Evolutionary conservation across 1,140 invertebrate species (phyloP), one percentile per base, ranked within the genome.

Genomic region (Olivierus martensii): DNA sequence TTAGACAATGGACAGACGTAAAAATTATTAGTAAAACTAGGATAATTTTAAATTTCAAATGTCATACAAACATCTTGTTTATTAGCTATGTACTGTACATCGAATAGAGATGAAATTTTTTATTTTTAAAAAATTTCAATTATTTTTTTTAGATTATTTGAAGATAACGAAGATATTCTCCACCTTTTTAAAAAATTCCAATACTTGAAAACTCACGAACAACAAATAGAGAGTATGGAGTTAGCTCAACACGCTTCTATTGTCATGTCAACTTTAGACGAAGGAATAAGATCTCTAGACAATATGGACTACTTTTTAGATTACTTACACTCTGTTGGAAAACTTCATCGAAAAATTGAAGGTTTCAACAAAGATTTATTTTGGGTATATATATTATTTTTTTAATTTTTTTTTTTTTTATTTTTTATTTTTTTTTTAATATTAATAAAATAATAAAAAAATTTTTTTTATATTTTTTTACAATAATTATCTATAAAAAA

Each of bases 361-460:
- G 84, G 83, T 14, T 89, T 89, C 66, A 81, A 86, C 67, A 78
- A 79, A 22, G 81, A 87, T 62, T 86, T 84, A 69, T 90, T 88
- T 74, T 87, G 83, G 84, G 84, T 88, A 66, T 78, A 77, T 72
- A 51, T n/a, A n/a, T n/a, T 18, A n/a, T n/a, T 28, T 28, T 2
- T 9, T 28, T 28, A 28, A 6, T 28, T 28, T 28, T 28, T 6
- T 28, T 2, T 6, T 28, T n/a, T n/a, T n/a, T 28, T 28, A 28
- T 28, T 28, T 2, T 9, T 28, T 28, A 28, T 28, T 28, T 28
- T 28, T 28, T 6, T 28, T 2, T 6, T 28, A 28, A 28, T 1
- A 9, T 6, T 28, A 9, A 6, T 28, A 2, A 6, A 28, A n/a
- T 28, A 28, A 28, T 28, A 28, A 6, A 28, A 28, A 6, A 6